These are phyloP conservation scores for Trachythela sp. DNA, from an alignment of 64 coral and sea anemone species.

Conservation along the genomic window DNA sequence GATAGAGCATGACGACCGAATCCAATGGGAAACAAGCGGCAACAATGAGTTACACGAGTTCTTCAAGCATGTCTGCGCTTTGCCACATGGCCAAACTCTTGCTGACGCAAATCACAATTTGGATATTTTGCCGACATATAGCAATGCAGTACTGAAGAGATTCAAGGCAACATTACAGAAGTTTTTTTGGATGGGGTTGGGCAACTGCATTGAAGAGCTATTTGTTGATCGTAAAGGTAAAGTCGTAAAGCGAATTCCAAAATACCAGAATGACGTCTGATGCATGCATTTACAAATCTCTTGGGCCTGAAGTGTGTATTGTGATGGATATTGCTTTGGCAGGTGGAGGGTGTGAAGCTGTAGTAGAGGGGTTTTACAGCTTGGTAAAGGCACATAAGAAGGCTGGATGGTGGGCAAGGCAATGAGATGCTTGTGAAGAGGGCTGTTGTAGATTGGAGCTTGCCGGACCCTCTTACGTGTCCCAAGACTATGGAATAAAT, in stretches of 20 bases:
- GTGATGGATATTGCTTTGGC: background rate
- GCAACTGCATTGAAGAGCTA: background rate
- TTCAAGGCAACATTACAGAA: background rate
- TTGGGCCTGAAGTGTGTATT: background rate
- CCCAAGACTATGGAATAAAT: background rate
- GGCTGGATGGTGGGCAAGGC: background rate
- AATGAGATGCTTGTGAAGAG: background rate
- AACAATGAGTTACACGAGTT: background rate
- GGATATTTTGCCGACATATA: background rate
- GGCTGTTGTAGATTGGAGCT: conserved; percentile 4
- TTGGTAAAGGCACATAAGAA: background rate
- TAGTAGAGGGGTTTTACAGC: conserved; percentile 3
- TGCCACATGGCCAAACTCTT: background rate
- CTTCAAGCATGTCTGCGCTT: background rate
- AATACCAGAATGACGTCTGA: background rate
- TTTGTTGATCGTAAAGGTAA: background rate
- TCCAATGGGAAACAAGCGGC: background rate
- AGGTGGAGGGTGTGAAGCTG: background rate
- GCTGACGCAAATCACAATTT: background rate
- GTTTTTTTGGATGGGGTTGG: background rate
- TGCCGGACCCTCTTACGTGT: background rate
- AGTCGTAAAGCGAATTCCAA: background rate
- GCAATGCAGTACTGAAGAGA: background rate
- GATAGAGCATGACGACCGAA: background rate
- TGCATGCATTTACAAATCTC: background rate